Conservation (phyloP, 2,113 vertebrate species). For the Hemiscyllium ocellatum region DNA sequence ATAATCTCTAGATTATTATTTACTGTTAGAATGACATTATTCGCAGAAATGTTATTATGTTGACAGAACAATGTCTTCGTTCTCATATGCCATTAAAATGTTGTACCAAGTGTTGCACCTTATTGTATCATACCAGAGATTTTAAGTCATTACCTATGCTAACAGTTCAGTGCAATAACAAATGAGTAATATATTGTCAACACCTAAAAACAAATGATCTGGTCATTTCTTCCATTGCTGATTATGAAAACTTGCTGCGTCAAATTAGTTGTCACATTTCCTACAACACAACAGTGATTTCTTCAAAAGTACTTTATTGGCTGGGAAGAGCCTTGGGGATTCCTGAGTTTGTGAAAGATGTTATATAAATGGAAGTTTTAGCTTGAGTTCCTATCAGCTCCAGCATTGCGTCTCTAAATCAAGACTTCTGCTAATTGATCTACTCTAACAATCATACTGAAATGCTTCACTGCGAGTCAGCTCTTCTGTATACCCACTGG, state of each 20-base stretch:
- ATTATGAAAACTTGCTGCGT: not conserved
- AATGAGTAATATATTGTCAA: not conserved
- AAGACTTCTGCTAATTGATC: not conserved
- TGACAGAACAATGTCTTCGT: not conserved
- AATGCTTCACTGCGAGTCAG: not conserved
- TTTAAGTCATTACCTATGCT: too few relatives aligned
- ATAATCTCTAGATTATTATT: not conserved
- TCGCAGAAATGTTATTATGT: not conserved
- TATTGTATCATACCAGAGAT: not conserved
- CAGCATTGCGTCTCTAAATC: not conserved
- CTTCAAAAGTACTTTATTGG: not conserved
- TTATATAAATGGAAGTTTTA: not conserved
- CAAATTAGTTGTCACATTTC: not conserved
- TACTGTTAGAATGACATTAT: not conserved
- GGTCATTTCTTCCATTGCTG: not conserved
- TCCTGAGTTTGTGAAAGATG: not conserved
- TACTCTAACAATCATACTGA: not conserved
- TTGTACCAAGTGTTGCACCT: not conserved
- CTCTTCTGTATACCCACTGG: not conserved
- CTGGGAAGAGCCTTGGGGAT: not conserved
- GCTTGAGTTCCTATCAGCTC: not conserved
- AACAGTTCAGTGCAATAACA: not conserved
- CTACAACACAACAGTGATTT: not conserved
- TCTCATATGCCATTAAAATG: not conserved
- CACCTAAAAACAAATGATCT: not conserved